A percentile compares a stretch with the other conserved stretches of the same genome.
Conservation (phyloP, 35 echinoderm and acorn worm species). For the Lytechinus variegatus region DNA sequence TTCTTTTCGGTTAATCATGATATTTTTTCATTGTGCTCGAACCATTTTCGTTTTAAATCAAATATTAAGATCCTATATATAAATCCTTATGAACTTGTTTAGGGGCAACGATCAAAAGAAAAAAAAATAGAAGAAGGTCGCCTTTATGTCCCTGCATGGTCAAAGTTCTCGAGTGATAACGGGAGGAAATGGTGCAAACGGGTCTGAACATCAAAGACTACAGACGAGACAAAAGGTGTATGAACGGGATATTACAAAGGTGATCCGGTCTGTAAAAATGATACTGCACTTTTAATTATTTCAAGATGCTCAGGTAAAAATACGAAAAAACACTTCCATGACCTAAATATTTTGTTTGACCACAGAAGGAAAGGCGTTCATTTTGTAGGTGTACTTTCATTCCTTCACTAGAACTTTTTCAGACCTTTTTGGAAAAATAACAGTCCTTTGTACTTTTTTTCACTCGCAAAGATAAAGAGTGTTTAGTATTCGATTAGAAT, state of each 20-base stretch:
- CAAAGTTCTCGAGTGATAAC: no score
- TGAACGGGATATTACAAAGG: background rate
- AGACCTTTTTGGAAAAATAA: background rate
- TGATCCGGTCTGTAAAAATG: background rate
- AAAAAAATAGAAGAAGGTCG: no score
- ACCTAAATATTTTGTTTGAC: background rate
- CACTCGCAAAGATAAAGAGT: background rate
- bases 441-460: background rate
- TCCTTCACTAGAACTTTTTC: background rate
- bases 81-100: no score
- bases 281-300: background rate
- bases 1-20: no score
- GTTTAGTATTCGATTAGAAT: background rate
- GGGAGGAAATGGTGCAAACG: background rate
- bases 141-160: no score
- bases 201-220: background rate
- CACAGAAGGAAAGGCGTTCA: background rate
- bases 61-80: no score
- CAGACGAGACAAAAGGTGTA: background rate
- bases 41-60: no score
- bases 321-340: conserved; percentile 3
- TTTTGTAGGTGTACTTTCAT: background rate
- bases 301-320: conserved; percentile 3
- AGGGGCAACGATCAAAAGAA: no score
- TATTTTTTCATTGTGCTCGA: no score